Evolutionary conservation across 2,888 invertebrate species (phyloP).

Genomic region (Plebejus argus): DNA sequence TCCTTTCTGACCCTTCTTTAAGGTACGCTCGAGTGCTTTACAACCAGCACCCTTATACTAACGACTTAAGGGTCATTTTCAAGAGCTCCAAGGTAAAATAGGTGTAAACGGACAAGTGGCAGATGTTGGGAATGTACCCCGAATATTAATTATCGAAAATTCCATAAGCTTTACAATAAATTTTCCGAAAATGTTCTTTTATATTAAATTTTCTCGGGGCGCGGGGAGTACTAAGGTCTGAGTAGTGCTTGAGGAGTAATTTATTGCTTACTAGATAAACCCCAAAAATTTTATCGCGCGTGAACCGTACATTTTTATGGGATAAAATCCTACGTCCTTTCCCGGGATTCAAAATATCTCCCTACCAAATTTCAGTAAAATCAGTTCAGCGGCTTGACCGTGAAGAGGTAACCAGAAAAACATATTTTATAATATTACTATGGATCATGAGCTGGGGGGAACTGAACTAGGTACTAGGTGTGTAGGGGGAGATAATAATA

Average conservation of each 20-base stretch:
- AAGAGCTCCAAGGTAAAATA: background rate
- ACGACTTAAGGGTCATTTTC: background rate
- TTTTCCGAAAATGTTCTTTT: slow-evolving; percentile 34
- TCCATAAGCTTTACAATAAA: slow-evolving; percentile 51
- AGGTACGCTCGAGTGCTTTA: slow-evolving; percentile 22
- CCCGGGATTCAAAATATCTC: no score
- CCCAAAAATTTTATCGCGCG: no score
- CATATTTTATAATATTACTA: no score
- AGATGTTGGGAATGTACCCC: slow-evolving; percentile 51
- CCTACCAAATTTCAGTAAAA: no score
- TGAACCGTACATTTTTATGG: no score
- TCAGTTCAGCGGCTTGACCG: no score
- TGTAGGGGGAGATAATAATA: no score
- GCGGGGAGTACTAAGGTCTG: no score
- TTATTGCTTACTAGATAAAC: background rate
- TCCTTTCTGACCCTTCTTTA: background rate
- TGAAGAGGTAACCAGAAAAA: no score
- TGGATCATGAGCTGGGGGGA: background rate
- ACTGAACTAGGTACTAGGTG: no score
- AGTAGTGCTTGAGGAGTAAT: slow-evolving; percentile 11
- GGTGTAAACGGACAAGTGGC: slow-evolving; percentile 36
- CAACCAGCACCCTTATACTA: background rate
- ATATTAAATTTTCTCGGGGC: slow-evolving; percentile 30
- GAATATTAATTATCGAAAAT: slow-evolving; percentile 70
- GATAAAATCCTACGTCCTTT: no score